A percentile compares a stretch with the other conserved stretches of the same genome.
These are phyloP conservation scores for Teleogryllus oceanicus DNA, from an alignment of 2,888 invertebrate species.

Conservation along the genomic window DNA sequence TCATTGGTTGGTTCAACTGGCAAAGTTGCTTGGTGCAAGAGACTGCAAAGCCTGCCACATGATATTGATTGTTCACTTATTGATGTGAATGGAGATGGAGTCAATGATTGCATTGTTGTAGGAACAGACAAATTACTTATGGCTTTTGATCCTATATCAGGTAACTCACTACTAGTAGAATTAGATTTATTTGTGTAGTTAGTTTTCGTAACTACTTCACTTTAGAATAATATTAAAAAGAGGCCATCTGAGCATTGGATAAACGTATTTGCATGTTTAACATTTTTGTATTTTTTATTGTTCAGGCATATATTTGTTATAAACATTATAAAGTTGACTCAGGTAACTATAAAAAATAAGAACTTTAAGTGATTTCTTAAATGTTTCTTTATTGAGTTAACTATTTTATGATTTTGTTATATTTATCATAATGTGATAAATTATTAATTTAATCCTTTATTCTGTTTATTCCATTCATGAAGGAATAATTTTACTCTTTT, in stretches of 20 bases:
- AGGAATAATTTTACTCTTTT: too few species aligned
- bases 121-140: constrained; percentile 65
- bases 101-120: constrained; percentile 70
- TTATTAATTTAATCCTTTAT: too few species aligned
- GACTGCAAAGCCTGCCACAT: constrained; percentile 64
- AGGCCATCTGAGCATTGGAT: background rate
- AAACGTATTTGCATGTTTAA: too few species aligned
- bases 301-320: too few species aligned
- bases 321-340: too few species aligned
- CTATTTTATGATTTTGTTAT: too few species aligned
- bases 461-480: too few species aligned
- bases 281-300: too few species aligned
- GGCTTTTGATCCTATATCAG: constrained; percentile 59
- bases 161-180: constrained; percentile 41
- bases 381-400: too few species aligned
- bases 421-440: too few species aligned
- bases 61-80: constrained; percentile 70
- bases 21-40: constrained; percentile 69
- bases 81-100: constrained; percentile 68
- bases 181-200: background rate
- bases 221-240: background rate
- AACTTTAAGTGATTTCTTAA: too few species aligned
- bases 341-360: too few species aligned
- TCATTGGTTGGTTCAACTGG: constrained; percentile 68
- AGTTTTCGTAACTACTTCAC: background rate